These are phyloP conservation scores for Nannoperca australis DNA, from an alignment of 2,797 vertebrate genomes.

Conservation along the genomic window DNA sequence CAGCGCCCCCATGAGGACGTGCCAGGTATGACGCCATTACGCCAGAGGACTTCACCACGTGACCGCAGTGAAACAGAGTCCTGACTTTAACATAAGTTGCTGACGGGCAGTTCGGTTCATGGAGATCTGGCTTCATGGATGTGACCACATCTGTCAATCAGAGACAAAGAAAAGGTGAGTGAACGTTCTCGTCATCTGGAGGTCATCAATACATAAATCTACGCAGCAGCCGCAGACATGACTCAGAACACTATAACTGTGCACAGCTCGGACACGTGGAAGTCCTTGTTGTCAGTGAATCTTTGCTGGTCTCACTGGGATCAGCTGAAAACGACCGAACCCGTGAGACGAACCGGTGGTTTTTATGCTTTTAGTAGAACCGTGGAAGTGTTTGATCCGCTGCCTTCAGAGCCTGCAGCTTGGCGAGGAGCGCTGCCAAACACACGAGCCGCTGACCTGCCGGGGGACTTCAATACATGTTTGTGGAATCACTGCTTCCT, in stretches of 20 bases:
- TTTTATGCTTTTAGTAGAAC: conserved; percentile 56
- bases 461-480: conserved; percentile 58
- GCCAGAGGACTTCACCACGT: not conserved
- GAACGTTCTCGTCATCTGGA: not conserved
- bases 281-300: conserved; percentile 25
- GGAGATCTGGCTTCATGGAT: not conserved
- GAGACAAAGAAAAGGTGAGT: not conserved
- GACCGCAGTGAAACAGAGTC: not conserved
- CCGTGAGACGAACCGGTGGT: conserved; percentile 14
- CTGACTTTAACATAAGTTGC: not conserved
- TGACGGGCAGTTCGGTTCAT: not conserved
- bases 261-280: not conserved
- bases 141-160: not conserved
- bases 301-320: conserved; percentile 37
- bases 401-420: conserved; percentile 42
- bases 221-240: not conserved
- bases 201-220: conserved; percentile 24
- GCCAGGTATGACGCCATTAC: not conserved
- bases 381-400: conserved; percentile 46
- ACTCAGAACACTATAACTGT: conserved; percentile 28
- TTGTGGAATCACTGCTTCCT: conserved; percentile 41
- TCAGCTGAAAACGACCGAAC: conserved; percentile 13
- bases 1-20: conserved; percentile 32
- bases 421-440: conserved; percentile 54
- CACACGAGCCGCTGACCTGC: conserved; percentile 26